phyloP scores from a whole-genome alignment of 2,113 vertebrate species.

The Galemys pyrenaicus region DNA sequence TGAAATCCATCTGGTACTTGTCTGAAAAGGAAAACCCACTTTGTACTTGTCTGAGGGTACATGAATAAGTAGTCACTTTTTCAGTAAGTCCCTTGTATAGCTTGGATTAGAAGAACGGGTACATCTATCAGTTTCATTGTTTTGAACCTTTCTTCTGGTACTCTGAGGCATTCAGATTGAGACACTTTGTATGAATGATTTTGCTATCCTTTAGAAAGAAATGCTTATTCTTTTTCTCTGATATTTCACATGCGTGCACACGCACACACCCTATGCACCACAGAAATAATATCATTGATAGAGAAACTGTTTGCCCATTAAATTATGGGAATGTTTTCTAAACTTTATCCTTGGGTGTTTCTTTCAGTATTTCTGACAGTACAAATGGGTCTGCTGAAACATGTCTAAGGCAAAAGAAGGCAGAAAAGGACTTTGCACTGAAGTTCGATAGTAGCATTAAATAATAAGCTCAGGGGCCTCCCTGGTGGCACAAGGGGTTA shows the following conservation, averaged over 20 bases:
- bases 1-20: not conserved
- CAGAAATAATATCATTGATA: not conserved
- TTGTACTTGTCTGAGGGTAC: not conserved
- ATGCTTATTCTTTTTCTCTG: not conserved
- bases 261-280: not conserved
- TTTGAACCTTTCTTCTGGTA: not conserved
- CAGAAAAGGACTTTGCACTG: not conserved
- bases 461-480: too few species aligned
- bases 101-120: not conserved
- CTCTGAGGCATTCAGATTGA: not conserved
- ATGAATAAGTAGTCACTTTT: not conserved
- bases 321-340: not conserved
- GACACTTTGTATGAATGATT: not conserved
- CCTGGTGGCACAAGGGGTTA: too few species aligned
- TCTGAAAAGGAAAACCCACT: constrained; percentile 34
- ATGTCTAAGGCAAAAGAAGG: constrained; percentile 14
- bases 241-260: not conserved
- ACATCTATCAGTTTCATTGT: not conserved
- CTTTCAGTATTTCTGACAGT: not conserved
- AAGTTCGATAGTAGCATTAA: constrained; percentile 1
- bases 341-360: not conserved
- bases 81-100: not conserved
- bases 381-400: not conserved
- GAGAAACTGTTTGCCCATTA: not conserved
- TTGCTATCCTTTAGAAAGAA: not conserved